Evolutionary conservation across 2,113 vertebrate genomes (phyloP).

Genomic region (Candoia aspera): DNA sequence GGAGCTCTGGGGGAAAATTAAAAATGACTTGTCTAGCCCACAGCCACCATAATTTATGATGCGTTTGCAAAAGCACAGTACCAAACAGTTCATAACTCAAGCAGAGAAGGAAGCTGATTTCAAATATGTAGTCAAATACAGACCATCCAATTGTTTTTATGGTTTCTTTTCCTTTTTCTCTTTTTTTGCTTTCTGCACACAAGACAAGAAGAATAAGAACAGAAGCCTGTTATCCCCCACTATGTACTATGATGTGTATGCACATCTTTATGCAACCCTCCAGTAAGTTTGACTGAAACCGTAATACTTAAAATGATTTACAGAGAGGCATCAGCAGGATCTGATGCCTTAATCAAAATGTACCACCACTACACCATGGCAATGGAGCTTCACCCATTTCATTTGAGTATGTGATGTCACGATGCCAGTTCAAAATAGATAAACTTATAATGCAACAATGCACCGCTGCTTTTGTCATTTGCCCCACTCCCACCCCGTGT

Average conservation of each 20-base stretch:
- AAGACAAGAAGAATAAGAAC: not conserved
- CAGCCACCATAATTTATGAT: not conserved
- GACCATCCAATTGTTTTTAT: not conserved
- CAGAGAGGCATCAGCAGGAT: not conserved
- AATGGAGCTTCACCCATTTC: not conserved
- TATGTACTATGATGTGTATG: no score
- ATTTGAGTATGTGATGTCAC: not conserved
- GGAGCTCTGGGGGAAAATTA: not conserved
- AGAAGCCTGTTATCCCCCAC: not conserved
- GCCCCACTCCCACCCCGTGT: not conserved
- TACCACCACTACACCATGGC: not conserved
- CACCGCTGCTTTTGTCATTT: not conserved
- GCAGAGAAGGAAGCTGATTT: not conserved
- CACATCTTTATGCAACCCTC: no score
- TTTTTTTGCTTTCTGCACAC: not conserved
- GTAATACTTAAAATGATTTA: not conserved
- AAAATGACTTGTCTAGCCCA: not conserved
- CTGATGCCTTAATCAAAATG: not conserved
- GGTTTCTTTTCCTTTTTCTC: not conserved
- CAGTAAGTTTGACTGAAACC: not conserved
- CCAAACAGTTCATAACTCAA: not conserved
- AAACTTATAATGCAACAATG: not conserved
- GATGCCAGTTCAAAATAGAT: not conserved
- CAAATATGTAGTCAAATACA: not conserved
- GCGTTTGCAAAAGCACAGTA: not conserved